Conservation (phyloP, 2,797 vertebrate species). For the Loris lydekkerianus region DNA sequence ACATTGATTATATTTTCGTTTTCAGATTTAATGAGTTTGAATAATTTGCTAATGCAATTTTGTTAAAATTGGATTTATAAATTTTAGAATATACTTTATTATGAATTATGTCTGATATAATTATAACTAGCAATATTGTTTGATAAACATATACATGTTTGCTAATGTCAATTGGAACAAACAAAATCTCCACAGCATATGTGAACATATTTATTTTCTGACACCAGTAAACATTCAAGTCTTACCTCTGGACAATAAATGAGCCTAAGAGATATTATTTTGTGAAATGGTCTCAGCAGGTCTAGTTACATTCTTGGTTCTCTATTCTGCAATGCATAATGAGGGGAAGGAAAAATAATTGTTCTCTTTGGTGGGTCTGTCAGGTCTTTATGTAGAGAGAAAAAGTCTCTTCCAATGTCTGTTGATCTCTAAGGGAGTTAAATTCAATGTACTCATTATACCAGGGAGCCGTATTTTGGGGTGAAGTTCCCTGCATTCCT, state of each 20-base stretch:
- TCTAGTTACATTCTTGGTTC: too few species aligned
- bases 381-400: too few species aligned
- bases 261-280: too few species aligned
- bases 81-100: conserved; percentile 45
- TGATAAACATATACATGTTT: conserved; percentile 29
- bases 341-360: too few species aligned
- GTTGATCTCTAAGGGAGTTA: too few species aligned
- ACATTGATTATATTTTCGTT: conserved; percentile 68
- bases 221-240: background rate
- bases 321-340: too few species aligned
- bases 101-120: conserved; percentile 53
- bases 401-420: too few species aligned
- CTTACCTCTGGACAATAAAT: background rate
- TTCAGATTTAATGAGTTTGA: conserved; percentile 62
- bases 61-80: conserved; percentile 59
- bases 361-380: too few species aligned
- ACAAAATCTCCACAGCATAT: conserved; percentile 27
- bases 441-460: too few species aligned
- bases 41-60: conserved; percentile 44
- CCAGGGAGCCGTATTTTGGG: too few species aligned
- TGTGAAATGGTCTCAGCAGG: too few species aligned
- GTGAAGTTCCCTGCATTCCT: too few species aligned
- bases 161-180: conserved; percentile 52
- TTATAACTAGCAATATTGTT: conserved; percentile 48
- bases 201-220: background rate